A percentile compares a stretch with the other conserved stretches of the same genome.
Evolutionary conservation across 2,888 invertebrate genomes (phyloP).

Genomic region (Uropetala carovei): DNA sequence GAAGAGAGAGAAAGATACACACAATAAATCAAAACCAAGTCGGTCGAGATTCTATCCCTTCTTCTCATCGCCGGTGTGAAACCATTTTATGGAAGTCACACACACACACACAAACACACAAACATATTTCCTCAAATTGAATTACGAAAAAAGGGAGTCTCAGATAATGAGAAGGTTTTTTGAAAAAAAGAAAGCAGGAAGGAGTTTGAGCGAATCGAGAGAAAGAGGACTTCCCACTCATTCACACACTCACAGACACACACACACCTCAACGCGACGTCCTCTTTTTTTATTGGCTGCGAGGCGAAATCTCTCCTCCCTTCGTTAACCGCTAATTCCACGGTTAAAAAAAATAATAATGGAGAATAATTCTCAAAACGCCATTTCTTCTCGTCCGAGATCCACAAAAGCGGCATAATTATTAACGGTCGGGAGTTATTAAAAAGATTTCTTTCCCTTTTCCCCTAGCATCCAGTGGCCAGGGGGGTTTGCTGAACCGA

Average conservation of each 20-base stretch:
- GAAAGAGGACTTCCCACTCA: neutral
- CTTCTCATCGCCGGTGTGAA: neutral
- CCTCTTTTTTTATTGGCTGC: neutral
- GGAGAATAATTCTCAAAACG: neutral
- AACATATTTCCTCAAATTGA: conserved; percentile 18
- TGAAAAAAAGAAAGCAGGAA: conserved; percentile 15
- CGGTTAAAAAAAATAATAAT: neutral
- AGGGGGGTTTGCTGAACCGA: neutral
- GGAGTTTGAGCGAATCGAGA: neutral
- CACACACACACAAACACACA: conserved; percentile 1
- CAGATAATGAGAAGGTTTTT: neutral
- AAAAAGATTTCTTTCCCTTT: neutral
- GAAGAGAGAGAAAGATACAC: neutral
- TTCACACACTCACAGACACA: neutral
- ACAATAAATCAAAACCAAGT: conserved; percentile 20
- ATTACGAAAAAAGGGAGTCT: neutral
- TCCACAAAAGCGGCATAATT: neutral
- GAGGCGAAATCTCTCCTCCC: neutral
- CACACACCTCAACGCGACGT: neutral
- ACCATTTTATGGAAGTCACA: neutral
- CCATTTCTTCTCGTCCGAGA: neutral
- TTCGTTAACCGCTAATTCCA: neutral
- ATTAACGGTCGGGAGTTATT: neutral
- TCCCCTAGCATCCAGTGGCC: neutral
- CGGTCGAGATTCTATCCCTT: neutral